phyloP scores from a whole-genome alignment of 2,888 invertebrate species.

The Callyntrura guangdongensis region DNA sequence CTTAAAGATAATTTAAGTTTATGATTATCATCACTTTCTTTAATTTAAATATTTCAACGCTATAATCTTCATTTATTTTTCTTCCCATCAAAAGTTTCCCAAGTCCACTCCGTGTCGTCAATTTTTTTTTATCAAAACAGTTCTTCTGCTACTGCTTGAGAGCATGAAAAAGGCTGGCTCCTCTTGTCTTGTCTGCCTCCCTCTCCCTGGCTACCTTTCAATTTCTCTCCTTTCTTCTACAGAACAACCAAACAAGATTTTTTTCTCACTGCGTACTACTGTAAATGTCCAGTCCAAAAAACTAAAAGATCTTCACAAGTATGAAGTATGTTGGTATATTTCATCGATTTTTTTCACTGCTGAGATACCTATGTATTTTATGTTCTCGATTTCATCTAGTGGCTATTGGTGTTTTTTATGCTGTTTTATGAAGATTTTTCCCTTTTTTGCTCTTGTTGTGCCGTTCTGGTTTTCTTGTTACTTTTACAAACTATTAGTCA shows the following conservation, averaged over 20 bases:
- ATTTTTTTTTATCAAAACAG: neutral
- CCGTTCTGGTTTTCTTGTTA: neutral
- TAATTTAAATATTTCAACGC: no score
- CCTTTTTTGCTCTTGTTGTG: neutral
- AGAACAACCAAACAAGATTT: neutral
- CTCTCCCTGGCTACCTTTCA: neutral
- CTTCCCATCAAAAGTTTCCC: no score
- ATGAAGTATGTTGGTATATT: no score
- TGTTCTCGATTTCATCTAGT: neutral
- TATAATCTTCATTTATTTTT: no score
- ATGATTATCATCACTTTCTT: no score
- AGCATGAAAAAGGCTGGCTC: conserved; percentile 48
- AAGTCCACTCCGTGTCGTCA: neutral
- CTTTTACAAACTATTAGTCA: conserved; percentile 59
- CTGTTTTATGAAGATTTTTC: conserved; percentile 7
- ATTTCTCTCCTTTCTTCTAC: neutral
- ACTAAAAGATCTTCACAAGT: no score
- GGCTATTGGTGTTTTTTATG: no score
- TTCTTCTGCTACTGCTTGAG: neutral
- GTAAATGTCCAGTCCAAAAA: no score
- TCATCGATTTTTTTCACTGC: neutral
- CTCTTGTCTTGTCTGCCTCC: neutral
- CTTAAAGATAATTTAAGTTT: no score
- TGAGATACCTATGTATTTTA: neutral
- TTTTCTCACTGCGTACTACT: neutral